A percentile compares a stretch with the other conserved stretches of the same genome.
Conservation (phyloP, 2,797 vertebrate species). For the Syngnathus rostellatus region DNA sequence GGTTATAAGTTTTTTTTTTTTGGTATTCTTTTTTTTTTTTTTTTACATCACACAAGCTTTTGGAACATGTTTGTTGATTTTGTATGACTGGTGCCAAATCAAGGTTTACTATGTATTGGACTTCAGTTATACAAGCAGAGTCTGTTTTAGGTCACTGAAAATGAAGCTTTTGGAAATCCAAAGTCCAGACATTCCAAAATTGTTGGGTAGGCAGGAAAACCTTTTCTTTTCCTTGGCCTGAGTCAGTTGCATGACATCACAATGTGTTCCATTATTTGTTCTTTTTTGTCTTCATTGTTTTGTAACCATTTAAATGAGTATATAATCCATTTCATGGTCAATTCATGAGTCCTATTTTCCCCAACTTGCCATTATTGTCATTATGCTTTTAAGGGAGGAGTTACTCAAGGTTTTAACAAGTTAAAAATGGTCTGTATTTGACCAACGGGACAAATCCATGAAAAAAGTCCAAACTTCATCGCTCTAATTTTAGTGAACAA, state of each 20-base stretch:
- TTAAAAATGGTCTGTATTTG: not conserved
- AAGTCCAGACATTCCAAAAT: constrained; percentile 8
- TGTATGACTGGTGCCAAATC: no score
- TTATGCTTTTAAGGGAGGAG: not conserved
- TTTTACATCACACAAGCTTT: no score
- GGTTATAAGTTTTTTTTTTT: no score
- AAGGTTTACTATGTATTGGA: not conserved
- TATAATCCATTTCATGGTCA: no score
- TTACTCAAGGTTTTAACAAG: not conserved
- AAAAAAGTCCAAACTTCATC: not conserved
- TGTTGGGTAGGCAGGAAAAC: not conserved
- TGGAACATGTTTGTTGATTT: no score
- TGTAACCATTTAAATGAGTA: not conserved
- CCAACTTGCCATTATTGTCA: not conserved
- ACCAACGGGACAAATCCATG: not conserved
- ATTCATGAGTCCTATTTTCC: no score
- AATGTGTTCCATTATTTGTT: no score
- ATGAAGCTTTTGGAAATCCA: constrained; percentile 24
- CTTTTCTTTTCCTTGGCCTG: not conserved
- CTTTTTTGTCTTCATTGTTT: not conserved
- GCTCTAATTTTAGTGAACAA: not conserved
- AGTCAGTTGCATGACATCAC: not conserved
- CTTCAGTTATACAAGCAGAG: not conserved
- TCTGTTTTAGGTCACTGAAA: not conserved
- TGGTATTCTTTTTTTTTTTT: no score